Percentiles rank a stretch among this genome's conserved stretches.
phyloP scores from a whole-genome alignment of 2,888 invertebrate species.

The Drosophila bunnanda region DNA sequence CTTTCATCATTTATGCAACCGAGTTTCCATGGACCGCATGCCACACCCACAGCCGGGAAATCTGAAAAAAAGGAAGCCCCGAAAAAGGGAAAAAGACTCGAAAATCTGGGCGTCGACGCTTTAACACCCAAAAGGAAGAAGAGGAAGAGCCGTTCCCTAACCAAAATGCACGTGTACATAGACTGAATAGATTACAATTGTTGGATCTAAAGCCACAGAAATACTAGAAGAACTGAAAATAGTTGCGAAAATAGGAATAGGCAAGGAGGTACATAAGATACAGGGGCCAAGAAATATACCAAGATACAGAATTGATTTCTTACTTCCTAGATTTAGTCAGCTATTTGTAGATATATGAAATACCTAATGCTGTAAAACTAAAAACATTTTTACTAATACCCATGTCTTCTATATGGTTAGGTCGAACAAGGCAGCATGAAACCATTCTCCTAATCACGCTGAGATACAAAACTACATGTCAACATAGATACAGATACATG shows the following conservation, averaged over 20 bases:
- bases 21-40: slow-evolving; percentile 55
- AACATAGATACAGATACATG: slow-evolving; percentile 1
- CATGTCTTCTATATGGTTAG: background rate
- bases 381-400: background rate
- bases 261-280: too few species aligned
- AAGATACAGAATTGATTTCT: too few species aligned
- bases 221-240: background rate
- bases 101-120: slow-evolving; percentile 42
- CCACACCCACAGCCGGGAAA: slow-evolving; percentile 65
- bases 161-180: slow-evolving; percentile 12
- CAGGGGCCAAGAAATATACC: background rate
- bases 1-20: slow-evolving; percentile 47
- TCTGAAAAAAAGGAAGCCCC: slow-evolving; percentile 13
- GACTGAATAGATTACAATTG: background rate
- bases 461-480: background rate
- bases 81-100: slow-evolving; percentile 21
- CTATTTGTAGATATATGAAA: background rate
- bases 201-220: slow-evolving; percentile 10
- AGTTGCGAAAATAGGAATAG: background rate
- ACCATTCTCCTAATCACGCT: background rate
- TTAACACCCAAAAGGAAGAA: slow-evolving; percentile 26
- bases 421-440: background rate
- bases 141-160: slow-evolving; percentile 15
- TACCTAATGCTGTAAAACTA: background rate
- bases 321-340: too few species aligned